Base-by-base conservation (phyloP, 2,888 invertebrate genomes). In the Hirtodrosophila confusa region DNA sequence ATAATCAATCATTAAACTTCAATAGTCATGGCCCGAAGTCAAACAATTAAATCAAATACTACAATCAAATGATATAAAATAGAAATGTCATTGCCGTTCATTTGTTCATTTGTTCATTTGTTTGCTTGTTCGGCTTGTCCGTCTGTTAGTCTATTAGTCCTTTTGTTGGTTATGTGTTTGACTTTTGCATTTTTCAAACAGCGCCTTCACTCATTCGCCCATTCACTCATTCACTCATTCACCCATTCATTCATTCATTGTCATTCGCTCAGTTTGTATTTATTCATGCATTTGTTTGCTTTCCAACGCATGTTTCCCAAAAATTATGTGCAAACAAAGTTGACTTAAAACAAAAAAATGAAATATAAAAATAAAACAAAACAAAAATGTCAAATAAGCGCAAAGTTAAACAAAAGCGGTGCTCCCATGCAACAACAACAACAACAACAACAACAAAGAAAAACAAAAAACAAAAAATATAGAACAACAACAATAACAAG, bases 261-360 rank as follows among this genome's bases (percentile, higher is more conserved):
- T 76, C 76, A 79, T 80, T 69, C 65, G 61, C 60, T 71, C 39
- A 37, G 56, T 63, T 62, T 69, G 80, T 72, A 78, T 82, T 86
- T 86, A 80, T 86, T 82, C 86, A 85, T 82, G 87, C 82, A 87
- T 78, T 78, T 87, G 82, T 83, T 83, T 87, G 86, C 82, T 53
- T 85, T 87, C 64, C 71, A 82, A 80, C 86, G 88, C 83, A 83
- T 86, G 78, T 72, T 85, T 86, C 86, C 83, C 47, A 78, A 86
- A 85, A 88, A 85, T 85, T 76, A 84, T 85, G 84, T 72, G 86
- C 78, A 86, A 85, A 84, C 82, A 84, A 84, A 76, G 75, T 80
- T 70, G 68, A 80, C 82, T 88, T 84, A 84, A 84, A 84, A 80
- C 60, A 69, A 65, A 79, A 64, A 65, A 53, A 17, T 43, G 67